Base-by-base conservation (phyloP, 2,888 invertebrate species). In the Julus scanicus region DNA sequence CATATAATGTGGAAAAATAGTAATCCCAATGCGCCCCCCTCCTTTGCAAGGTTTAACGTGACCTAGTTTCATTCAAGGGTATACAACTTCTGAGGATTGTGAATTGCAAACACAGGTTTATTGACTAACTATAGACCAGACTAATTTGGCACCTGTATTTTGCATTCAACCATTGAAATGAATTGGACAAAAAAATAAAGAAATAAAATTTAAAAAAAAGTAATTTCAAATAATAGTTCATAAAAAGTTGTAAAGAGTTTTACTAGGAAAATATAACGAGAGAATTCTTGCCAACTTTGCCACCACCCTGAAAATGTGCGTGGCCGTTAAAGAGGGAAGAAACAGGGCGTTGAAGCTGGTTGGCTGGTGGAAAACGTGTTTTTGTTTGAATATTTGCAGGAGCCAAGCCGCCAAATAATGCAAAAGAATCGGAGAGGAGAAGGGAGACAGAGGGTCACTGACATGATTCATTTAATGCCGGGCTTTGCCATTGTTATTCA, bases 331-430 rank as follows among this genome's bases (percentile, higher is more conserved):
- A 9, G 37, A 71, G 44, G 80, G 15, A 80, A 80, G 80, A 80
- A 80, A 80, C 80, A 15, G 80, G 80, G 80, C 80, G 80, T 80
- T 80, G 80, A 80, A 13, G 80, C 80, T 80, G 80, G 80, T 80
- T 20, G 80, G 80, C 80, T 80, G 80, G 37, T 80, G 80, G 80
- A 80, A 80, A 80, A 80, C 80, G 80, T 80, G 80, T 80, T 80
- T 80, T 80, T 80, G 80, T 80, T 80, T 80, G 80, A 80, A 80
- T 80, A 80, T 80, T 80, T 80, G 80, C 80, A 80, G 80, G 80
- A 80, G 80, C 80, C 37, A 80, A 29, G 80, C 80, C 80, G 2
- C 29, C 80, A 80, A 80, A 80, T 80, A 80, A 80, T 80, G 80
- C 80, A 4, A 80, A 80, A 80, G 80, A 80, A 80, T 80, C 80